Conservation (phyloP, 64 coral and sea anemone species). For the Stylophora pistillata region DNA sequence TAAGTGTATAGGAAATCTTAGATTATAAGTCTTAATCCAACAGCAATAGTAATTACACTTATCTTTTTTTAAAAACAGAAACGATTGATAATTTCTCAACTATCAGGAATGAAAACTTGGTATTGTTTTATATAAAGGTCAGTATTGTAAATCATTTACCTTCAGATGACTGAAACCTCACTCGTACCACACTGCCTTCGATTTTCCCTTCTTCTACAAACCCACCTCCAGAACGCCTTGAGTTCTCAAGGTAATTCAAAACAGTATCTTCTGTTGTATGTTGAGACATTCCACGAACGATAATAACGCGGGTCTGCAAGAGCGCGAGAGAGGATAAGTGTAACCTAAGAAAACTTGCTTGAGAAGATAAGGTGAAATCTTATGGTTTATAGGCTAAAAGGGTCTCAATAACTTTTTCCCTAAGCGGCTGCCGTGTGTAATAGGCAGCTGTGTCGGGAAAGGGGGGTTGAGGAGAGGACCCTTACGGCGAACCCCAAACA, state of each 20-base stretch:
- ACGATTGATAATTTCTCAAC: too few species aligned
- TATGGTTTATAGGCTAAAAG: too few species aligned
- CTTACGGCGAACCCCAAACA: too few species aligned
- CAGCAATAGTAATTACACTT: not conserved
- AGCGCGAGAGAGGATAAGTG: not conserved
- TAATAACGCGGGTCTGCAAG: not conserved
- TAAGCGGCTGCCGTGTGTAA: not conserved
- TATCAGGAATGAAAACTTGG: not conserved
- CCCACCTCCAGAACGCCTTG: constrained; percentile 38
- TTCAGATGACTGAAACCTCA: constrained; percentile 27
- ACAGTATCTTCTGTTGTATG: constrained; percentile 42
- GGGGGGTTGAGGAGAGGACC: too few species aligned
- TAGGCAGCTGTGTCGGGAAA: too few species aligned
- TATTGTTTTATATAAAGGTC: not conserved
- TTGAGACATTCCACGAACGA: constrained; percentile 12
- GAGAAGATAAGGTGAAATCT: too few species aligned
- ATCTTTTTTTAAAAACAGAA: too few species aligned
- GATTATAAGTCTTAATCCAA: not conserved
- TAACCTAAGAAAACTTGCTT: not conserved
- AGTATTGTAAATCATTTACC: not conserved
- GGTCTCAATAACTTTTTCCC: too few species aligned
- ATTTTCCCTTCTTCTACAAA: constrained; percentile 18
- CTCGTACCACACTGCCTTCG: not conserved
- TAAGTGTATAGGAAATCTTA: not conserved
- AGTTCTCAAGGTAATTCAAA: constrained; percentile 48